A percentile compares a stretch with the other conserved stretches of the same genome.
Evolutionary conservation across 2,888 invertebrate genomes (phyloP).

Genomic region (Cheilosia pagana): DNA sequence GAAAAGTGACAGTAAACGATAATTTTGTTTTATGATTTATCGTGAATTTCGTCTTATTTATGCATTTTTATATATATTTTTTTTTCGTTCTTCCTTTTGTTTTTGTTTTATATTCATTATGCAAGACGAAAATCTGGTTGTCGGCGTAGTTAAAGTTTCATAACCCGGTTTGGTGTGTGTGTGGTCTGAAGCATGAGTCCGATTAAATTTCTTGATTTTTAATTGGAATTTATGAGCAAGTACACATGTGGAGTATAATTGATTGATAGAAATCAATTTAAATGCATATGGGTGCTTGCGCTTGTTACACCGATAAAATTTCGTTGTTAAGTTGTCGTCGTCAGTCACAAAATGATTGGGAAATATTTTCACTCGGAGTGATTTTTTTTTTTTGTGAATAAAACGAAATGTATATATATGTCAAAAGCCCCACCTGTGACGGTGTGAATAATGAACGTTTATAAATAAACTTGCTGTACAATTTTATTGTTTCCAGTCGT

Average conservation of each 20-base stretch:
- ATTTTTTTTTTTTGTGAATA: too few relatives aligned
- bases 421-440: slow-evolving; percentile 2
- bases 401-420: neutral
- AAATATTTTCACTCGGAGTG: too few relatives aligned
- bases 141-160: slow-evolving; percentile 5
- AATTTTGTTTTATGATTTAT: slow-evolving; percentile 38
- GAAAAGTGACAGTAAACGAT: slow-evolving; percentile 35
- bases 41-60: slow-evolving; percentile 36
- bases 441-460: slow-evolving; percentile 34
- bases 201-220: slow-evolving; percentile 34
- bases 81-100: neutral
- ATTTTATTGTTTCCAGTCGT: slow-evolving; percentile 56
- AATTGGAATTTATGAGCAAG: slow-evolving; percentile 31
- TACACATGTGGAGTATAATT: slow-evolving; percentile 11
- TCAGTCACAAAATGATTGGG: too few relatives aligned
- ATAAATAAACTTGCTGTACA: slow-evolving; percentile 52
- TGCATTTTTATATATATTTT: neutral
- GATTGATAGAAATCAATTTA: slow-evolving; percentile 16
- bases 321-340: too few relatives aligned
- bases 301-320: neutral
- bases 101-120: slow-evolving; percentile 5
- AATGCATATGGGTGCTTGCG: neutral
- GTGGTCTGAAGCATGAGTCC: slow-evolving; percentile 38
- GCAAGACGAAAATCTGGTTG: slow-evolving; percentile 39
- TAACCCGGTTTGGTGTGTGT: slow-evolving; percentile 46